Conservation (phyloP, 2,113 vertebrate genomes). For the Dolichallabes microphthalmus region DNA sequence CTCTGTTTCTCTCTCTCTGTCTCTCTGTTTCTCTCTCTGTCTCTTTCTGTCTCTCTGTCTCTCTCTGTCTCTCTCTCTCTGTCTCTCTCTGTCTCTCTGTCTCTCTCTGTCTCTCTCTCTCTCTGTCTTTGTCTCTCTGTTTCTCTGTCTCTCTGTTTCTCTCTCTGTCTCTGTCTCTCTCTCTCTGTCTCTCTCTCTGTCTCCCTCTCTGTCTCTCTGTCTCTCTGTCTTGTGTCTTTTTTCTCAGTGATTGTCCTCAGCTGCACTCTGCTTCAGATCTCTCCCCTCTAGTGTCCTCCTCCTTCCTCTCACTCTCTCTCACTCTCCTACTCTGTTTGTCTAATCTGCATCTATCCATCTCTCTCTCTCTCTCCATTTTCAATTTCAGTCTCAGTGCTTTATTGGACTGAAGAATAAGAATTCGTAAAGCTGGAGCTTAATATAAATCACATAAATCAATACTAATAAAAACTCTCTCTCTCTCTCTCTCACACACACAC, state of each 20-base stretch:
- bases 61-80: no score
- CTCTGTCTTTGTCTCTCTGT: no score
- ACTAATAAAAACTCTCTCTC: conserved; percentile 22
- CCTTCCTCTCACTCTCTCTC: conserved; percentile 29
- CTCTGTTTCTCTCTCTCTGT: no score
- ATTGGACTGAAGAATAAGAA: not conserved
- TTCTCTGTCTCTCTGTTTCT: no score
- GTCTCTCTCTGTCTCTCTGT: no score
- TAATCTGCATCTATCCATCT: conserved; percentile 11
- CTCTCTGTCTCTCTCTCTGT: no score
- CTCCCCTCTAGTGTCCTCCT: not conserved
- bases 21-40: conserved; percentile 15
- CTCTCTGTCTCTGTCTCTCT: no score
- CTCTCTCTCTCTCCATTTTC: conserved; percentile 31
- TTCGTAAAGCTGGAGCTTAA: not conserved
- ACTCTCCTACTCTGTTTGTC: conserved; percentile 42
- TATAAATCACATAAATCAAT: conserved; percentile 1
- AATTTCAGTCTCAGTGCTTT: not conserved
- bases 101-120: no score
- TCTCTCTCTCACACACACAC: conserved; percentile 28
- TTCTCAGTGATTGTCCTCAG: not conserved
- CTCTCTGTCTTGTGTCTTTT: not conserved
- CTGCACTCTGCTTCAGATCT: not conserved
- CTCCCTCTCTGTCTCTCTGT: conserved; percentile 23
- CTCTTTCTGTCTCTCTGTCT: conserved; percentile 10